A percentile compares a stretch with the other conserved stretches of the same genome.
These are phyloP conservation scores for Cryptomyrus ogoouensis DNA, from an alignment of 2,113 vertebrate species.

Conservation along the genomic window DNA sequence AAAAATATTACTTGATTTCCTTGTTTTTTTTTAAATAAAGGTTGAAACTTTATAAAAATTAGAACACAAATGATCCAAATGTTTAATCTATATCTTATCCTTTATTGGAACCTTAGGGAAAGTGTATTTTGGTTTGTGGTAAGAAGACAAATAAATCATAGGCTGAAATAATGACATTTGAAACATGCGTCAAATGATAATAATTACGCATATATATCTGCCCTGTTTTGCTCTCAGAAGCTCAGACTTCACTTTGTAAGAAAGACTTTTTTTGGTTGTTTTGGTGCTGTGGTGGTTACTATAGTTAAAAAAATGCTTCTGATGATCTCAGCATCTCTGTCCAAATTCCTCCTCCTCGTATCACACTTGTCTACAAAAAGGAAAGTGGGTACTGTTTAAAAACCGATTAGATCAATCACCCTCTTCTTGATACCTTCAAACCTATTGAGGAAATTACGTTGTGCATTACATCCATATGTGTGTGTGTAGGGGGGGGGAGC, in stretches of 20 bases:
- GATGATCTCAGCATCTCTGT: neutral
- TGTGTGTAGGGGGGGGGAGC: neutral
- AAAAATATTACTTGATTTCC: neutral
- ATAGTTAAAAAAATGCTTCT: neutral
- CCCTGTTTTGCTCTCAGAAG: neutral
- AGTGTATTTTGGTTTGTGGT: neutral
- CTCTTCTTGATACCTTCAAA: neutral
- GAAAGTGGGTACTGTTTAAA: neutral
- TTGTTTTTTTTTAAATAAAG: neutral
- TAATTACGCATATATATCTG: neutral
- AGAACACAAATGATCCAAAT: neutral
- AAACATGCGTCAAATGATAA: neutral
- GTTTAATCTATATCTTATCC: neutral
- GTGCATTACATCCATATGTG: neutral
- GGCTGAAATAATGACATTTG: neutral
- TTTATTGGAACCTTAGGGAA: neutral
- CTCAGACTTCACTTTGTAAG: neutral
- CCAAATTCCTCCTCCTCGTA: neutral
- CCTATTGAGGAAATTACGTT: neutral
- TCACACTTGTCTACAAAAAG: neutral
- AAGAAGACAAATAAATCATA: neutral
- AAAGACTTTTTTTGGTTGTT: neutral
- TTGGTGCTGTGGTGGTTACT: neutral
- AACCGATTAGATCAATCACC: neutral
- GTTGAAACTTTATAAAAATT: neutral